Base-by-base conservation (phyloP, 2,113 vertebrate species). In the Promerops cafer region DNA sequence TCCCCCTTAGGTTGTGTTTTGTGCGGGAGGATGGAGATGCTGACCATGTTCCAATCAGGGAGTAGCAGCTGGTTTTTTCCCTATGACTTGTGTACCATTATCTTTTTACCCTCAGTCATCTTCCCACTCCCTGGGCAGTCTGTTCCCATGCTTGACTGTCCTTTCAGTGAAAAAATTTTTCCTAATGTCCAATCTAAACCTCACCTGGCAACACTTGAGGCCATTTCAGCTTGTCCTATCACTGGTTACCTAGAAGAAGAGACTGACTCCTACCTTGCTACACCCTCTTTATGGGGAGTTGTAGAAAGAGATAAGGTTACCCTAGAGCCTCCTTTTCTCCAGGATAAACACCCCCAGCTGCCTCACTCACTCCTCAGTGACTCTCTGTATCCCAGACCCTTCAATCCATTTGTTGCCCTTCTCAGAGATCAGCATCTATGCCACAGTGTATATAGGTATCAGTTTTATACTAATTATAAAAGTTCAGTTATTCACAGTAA, bases 211-310 rank as follows among this genome's bases (percentile, higher is more conserved):
- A 15, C 31, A 49, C 5, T 27, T 35, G 21, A 63, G 24, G 49
- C 16, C 20, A 27, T 64, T 80, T 56, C 35, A 30, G 13, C 66
- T 71, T 56, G 21, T 64, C 26, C 16, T 40, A 4, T 22, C 21
- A 15, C 14, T 71, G 63, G 11, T 21, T 35, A n/a, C 42, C 13
- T 50, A 35, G 30, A 35, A 85, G 52, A 76, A 42, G 31, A 50
- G 13, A 49, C 26, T 40, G 44, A 50, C 11, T 27, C 27, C 9
- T 26, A 26, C 14, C 14, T 49, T 13, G 17, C 21, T 31, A 13
- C 11, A 30, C 2, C 26, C 35, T 42, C 26, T 49, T 56, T 35
- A 42, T 0, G 0, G 26, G 9, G 18, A 35, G 3, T 7, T 57
- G 42, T 35, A 40, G 31, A 71, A 70, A 35, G 31, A 12, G 1